A percentile compares a stretch with the other conserved stretches of the same genome.
These are phyloP conservation scores for Tor tambroides DNA, from an alignment of 2,113 vertebrate species.

Conservation along the genomic window DNA sequence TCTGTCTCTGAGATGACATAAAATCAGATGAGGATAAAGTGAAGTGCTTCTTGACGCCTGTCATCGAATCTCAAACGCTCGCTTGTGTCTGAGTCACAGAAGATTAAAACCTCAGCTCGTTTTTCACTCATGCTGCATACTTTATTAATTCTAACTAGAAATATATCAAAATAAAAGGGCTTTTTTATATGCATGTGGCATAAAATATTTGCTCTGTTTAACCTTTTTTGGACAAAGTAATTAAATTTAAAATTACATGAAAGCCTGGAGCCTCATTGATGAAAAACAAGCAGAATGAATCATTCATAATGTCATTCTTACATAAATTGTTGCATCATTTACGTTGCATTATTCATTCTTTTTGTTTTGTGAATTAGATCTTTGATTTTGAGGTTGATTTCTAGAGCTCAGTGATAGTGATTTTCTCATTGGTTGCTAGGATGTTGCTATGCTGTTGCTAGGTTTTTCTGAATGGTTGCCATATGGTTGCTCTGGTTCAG, in stretches of 20 bases:
- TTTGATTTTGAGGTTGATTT: too few relatives aligned
- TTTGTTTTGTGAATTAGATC: background rate
- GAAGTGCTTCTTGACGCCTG: background rate
- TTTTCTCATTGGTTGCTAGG: too few relatives aligned
- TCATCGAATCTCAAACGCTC: background rate
- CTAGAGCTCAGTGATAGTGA: too few relatives aligned
- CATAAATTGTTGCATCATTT: background rate
- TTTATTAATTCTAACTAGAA: background rate
- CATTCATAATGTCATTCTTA: background rate
- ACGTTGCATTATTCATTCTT: background rate
- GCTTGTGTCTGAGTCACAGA: background rate
- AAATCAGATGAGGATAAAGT: conserved; percentile 29
- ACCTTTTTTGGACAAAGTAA: background rate
- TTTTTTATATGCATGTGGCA: background rate
- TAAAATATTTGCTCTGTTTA: background rate
- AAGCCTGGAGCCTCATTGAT: background rate
- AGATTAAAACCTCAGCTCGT: background rate
- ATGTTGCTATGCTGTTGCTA: too few relatives aligned
- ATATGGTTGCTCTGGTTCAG: too few relatives aligned
- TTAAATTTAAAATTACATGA: background rate
- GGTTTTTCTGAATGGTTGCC: too few relatives aligned
- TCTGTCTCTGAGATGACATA: conserved; percentile 25
- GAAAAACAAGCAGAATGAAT: background rate
- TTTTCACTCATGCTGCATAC: background rate
- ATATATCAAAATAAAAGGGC: background rate